A percentile compares a stretch with the other conserved stretches of the same genome.
phyloP scores from a whole-genome alignment of 2,888 invertebrate genomes.

The Megamerina dolium region DNA sequence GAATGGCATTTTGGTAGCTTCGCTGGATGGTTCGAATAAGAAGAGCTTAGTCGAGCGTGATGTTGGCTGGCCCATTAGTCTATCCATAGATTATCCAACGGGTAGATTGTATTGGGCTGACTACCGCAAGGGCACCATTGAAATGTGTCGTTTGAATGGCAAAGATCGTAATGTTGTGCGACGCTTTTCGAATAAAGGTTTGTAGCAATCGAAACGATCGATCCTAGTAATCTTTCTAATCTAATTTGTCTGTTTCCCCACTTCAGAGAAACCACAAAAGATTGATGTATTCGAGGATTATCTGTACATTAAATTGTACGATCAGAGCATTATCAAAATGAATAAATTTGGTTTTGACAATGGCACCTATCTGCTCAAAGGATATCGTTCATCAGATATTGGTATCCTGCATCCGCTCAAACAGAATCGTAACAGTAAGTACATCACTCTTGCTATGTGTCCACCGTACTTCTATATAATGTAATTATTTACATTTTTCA shows the following conservation, averaged over 20 bases:
- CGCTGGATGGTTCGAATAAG: slow-evolving; percentile 60
- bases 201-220: slow-evolving; percentile 7
- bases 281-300: slow-evolving; percentile 70
- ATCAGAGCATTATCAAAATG: slow-evolving; percentile 58
- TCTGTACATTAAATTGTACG: slow-evolving; percentile 62
- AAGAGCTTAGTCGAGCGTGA: slow-evolving; percentile 56
- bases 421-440: slow-evolving; percentile 53
- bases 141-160: slow-evolving; percentile 65
- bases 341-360: slow-evolving; percentile 62
- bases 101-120: slow-evolving; percentile 80
- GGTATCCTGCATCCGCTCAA: slow-evolving; percentile 63
- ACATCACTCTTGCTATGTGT: too few relatives aligned
- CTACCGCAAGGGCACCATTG: slow-evolving; percentile 67
- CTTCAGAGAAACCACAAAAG: slow-evolving; percentile 59
- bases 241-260: not conserved
- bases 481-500: slow-evolving; percentile 20
- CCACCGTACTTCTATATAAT: too few relatives aligned
- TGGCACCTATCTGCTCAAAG: slow-evolving; percentile 54
- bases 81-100: slow-evolving; percentile 69
- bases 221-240: not conserved
- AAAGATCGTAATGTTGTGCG: slow-evolving; percentile 58
- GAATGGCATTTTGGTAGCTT: slow-evolving; percentile 58
- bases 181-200: slow-evolving; percentile 53
- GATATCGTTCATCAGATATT: slow-evolving; percentile 59
- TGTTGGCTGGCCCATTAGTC: slow-evolving; percentile 67